Evolutionary conservation across 2,888 invertebrate species (phyloP).

Genomic region (Phyllotreta cruciferae): DNA sequence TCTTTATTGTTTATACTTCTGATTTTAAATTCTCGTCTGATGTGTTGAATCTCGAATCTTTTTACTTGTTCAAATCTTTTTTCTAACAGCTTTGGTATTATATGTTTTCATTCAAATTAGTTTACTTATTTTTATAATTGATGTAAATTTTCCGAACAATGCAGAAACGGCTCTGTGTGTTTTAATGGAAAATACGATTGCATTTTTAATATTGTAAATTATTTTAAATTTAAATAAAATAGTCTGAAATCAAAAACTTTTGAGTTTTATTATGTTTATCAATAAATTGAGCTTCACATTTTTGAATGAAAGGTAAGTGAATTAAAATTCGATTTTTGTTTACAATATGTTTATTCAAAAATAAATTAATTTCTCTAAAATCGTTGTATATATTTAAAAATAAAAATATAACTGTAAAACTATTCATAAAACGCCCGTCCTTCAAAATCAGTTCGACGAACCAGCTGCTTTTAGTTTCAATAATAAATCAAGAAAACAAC

Average conservation of each 20-base stretch:
- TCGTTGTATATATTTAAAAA: constrained; percentile 4
- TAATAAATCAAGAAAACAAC: background rate
- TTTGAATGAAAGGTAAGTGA: too few relatives aligned
- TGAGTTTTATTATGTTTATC: too few relatives aligned
- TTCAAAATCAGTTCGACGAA: background rate
- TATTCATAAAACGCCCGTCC: background rate
- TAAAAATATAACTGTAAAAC: background rate
- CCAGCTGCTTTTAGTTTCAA: constrained; percentile 4
- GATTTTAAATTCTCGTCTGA: too few relatives aligned
- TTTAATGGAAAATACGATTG: background rate
- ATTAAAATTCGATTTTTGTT: too few relatives aligned
- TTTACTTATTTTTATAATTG: too few relatives aligned
- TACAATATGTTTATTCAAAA: constrained; percentile 1
- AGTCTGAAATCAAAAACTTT: too few relatives aligned
- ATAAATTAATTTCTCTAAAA: constrained; percentile 6
- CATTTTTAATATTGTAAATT: constrained; percentile 17
- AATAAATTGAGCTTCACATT: too few relatives aligned
- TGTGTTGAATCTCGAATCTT: too few relatives aligned
- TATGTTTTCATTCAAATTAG: too few relatives aligned
- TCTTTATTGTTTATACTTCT: too few relatives aligned
- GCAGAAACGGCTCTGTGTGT: constrained; percentile 9
- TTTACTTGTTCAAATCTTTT: too few relatives aligned
- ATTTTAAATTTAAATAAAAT: constrained; percentile 14
- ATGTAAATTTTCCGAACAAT: background rate
- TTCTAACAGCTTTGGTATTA: too few relatives aligned